Evolutionary conservation across 2,797 vertebrate genomes (phyloP).

Genomic region (Acanthurus tractus): DNA sequence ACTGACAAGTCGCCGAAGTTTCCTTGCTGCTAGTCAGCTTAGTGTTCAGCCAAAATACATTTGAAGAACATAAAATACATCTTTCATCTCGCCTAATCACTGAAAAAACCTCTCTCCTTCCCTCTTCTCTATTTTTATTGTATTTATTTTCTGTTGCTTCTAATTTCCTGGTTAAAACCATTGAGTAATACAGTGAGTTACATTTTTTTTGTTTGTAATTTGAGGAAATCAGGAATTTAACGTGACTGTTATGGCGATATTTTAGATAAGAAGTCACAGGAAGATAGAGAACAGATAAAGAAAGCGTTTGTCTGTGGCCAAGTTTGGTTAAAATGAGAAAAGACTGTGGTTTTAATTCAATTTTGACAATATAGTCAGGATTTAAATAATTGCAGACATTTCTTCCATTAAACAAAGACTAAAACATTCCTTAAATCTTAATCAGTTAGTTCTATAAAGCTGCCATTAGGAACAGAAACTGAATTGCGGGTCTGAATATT

Average conservation of each 20-base stretch:
- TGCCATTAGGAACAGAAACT: neutral
- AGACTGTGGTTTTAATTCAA: neutral
- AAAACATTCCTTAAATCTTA: neutral
- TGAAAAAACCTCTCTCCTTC: too few species aligned
- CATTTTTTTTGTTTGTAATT: constrained; percentile 2
- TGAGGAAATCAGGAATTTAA: neutral
- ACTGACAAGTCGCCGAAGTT: neutral
- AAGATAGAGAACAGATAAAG: neutral
- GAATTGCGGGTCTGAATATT: too few species aligned
- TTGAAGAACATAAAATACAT: neutral
- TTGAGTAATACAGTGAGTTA: neutral
- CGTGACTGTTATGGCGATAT: neutral
- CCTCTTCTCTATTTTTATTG: neutral
- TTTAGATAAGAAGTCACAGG: neutral
- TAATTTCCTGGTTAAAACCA: neutral
- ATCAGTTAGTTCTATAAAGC: constrained; percentile 9
- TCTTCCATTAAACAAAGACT: neutral
- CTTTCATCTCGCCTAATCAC: neutral
- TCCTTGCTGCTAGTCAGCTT: too few species aligned
- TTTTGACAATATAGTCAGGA: neutral
- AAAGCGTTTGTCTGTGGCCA: neutral
- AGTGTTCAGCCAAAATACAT: neutral
- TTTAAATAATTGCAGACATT: constrained; percentile 21
- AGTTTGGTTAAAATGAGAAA: constrained; percentile 2
- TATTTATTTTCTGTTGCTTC: neutral